These are phyloP conservation scores for Agelaius phoeniceus DNA, from an alignment of 2,113 vertebrate species.

Conservation along the genomic window DNA sequence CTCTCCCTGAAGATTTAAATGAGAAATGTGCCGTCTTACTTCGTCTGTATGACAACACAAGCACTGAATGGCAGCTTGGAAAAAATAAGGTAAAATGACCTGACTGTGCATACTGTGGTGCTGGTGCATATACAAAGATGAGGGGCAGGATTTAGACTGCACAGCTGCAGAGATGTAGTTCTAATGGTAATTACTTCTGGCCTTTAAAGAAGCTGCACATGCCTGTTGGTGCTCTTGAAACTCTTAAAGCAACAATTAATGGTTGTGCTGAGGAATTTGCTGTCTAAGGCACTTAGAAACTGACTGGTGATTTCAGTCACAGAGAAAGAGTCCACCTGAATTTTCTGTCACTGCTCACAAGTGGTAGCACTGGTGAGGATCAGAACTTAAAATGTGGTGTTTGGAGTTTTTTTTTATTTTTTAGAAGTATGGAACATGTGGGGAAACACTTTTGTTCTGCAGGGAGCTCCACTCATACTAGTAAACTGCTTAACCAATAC, in stretches of 20 bases:
- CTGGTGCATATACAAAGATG: not conserved
- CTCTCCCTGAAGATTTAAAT: conserved; percentile 78
- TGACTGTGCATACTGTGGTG: not conserved
- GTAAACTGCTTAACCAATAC: not conserved
- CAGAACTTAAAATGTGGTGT: not conserved
- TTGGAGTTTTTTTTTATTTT: not conserved
- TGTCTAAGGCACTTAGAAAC: not conserved
- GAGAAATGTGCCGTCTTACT: conserved; percentile 84
- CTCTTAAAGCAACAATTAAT: not conserved
- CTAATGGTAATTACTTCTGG: not conserved
- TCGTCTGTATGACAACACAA: conserved; percentile 81
- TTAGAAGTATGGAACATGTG: not conserved
- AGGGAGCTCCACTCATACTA: not conserved
- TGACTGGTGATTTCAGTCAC: not conserved
- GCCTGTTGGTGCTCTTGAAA: not conserved
- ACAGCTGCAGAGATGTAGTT: not conserved
- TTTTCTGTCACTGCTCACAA: not conserved
- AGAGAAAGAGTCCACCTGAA: not conserved
- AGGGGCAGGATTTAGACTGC: not conserved
- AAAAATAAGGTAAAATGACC: conserved; percentile 87
- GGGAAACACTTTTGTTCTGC: not conserved
- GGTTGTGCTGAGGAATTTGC: not conserved
- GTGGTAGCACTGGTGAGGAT: not conserved
- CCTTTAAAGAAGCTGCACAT: not conserved
- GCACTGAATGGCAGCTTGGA: conserved; percentile 91